Evolutionary conservation across 1,140 invertebrate species (phyloP), one percentile per base, ranked within the genome.

Genomic region (Drosophila micromelanica): DNA sequence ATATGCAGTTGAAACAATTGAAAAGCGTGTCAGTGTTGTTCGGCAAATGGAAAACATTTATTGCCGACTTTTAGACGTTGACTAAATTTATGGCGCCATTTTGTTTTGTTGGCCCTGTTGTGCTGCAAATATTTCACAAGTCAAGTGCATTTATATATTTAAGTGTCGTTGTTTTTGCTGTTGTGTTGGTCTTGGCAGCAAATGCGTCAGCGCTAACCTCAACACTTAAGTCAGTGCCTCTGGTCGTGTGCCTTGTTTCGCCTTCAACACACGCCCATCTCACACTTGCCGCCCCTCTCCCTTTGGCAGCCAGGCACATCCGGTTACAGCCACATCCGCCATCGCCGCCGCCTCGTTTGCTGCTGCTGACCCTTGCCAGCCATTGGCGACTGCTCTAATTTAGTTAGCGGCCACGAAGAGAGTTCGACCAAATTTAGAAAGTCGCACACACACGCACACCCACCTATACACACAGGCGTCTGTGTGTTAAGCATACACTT

Each of bases 121-220:
- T 7, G 35, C 60, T 61, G 76, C 75, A 79, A 79, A 64, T 63
- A 70, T 71, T 86, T 74, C 49, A 67, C 81, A 51, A 87, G 75
- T 82, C 75, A 82, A 87, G 82, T 76, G 82, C 71, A 82, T 78
- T 86, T 87, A 87, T 87, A 78, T 75, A 54, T 52, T 11, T 42
- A 17, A 3, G 38, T 61, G 55, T 20, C 38, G 52, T 8, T 38
- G 37, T 13, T 68, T 55, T 49, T 38, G 27, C 37, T 38, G 48
- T 15, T 45, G 51, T 51, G 11, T 54, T 48, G 35, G 40, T 45
- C 17, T 32, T 43, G 51, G 17, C 20, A 42, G 46, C 12, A 69
- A 80, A 72, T 86, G 81, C 81, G 81, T 86, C 81, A 86, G 82
- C 74, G 62, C 63, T 68, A 86, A 76, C 82, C 81, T 86, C 81